phyloP scores from a whole-genome alignment of 1,140 invertebrate species.

The Eueides isabella region DNA sequence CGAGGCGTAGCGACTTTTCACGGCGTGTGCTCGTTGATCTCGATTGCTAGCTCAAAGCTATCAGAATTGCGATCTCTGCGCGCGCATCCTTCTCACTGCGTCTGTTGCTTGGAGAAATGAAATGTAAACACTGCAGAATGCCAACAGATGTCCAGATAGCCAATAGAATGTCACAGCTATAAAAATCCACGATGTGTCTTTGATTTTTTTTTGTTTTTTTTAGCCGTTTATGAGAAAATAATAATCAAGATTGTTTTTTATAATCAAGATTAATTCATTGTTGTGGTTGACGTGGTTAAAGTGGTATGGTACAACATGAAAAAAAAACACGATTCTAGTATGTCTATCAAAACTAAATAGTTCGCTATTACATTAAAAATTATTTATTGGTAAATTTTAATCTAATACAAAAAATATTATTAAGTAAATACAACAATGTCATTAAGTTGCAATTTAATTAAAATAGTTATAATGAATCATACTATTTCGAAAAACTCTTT shows the following conservation, averaged over 20 bases:
- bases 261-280: too few species aligned
- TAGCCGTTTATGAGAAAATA: too few species aligned
- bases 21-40: slow-evolving; percentile 53
- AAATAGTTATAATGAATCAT: background rate
- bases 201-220: background rate
- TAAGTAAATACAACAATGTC: background rate
- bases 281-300: too few species aligned
- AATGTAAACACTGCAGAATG: slow-evolving; percentile 74
- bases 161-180: slow-evolving; percentile 54
- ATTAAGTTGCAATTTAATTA: background rate
- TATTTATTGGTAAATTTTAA: too few species aligned
- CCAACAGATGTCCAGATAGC: slow-evolving; percentile 78
- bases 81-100: slow-evolving; percentile 60
- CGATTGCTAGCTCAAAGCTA: slow-evolving; percentile 71
- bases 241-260: too few species aligned
- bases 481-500: background rate
- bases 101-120: slow-evolving; percentile 76
- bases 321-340: too few species aligned
- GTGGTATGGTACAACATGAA: too few species aligned
- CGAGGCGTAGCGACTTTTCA: slow-evolving; percentile 33
- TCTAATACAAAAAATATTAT: too few species aligned
- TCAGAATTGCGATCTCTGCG: slow-evolving; percentile 69
- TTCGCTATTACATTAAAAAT: too few species aligned
- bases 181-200: slow-evolving; percentile 24
- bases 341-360: too few species aligned